phyloP scores from a whole-genome alignment of 2,888 invertebrate species.

The Troides oblongomaculatus region DNA sequence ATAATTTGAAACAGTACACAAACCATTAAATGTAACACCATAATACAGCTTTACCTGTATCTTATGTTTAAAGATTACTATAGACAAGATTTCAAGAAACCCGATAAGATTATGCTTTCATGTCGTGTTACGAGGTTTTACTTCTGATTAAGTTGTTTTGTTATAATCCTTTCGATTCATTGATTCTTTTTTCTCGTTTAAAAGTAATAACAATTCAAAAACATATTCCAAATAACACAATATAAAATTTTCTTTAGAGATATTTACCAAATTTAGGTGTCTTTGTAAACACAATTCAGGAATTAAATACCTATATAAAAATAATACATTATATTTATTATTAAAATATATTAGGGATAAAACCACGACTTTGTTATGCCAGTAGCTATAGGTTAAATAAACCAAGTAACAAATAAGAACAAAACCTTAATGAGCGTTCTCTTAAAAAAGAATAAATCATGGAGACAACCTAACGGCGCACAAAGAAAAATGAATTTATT shows the following conservation, averaged over 20 bases:
- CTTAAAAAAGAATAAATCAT: slow-evolving; percentile 2
- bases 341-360: no score
- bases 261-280: no score
- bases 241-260: no score
- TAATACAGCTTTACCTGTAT: slow-evolving; percentile 1
- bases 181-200: neutral
- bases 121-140: neutral
- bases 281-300: no score
- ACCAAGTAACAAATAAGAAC: neutral
- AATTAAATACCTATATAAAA: no score
- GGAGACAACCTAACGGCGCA: slow-evolving; percentile 53
- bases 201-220: neutral
- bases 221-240: no score
- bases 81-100: slow-evolving; percentile 10
- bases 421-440: neutral
- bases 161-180: neutral
- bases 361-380: no score
- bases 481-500: slow-evolving; percentile 62
- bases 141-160: neutral
- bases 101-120: slow-evolving; percentile 18
- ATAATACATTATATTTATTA: no score
- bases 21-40: neutral
- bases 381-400: neutral
- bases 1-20: neutral
- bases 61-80: slow-evolving; percentile 7